These are phyloP conservation scores for Norana najaformis DNA, from an alignment of 2,888 invertebrate species.

Conservation along the genomic window DNA sequence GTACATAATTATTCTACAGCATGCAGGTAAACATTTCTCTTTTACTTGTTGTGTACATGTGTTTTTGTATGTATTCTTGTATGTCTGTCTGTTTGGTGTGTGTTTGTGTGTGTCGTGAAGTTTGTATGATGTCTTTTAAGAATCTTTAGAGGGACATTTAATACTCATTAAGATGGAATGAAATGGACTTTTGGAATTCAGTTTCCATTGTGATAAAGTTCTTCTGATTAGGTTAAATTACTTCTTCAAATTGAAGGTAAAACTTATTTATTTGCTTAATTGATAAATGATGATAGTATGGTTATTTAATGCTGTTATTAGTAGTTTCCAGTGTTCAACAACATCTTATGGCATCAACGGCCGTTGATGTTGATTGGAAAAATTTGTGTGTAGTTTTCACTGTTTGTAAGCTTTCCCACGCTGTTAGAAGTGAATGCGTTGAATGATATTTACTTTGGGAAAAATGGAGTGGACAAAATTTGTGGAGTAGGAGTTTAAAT, in stretches of 20 bases:
- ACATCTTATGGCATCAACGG: too few relatives aligned
- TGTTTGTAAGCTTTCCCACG: neutral
- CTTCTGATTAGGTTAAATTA: neutral
- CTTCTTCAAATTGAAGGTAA: neutral
- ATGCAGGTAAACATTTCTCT: neutral
- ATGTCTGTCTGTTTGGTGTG: neutral
- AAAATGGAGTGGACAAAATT: neutral
- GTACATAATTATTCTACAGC: neutral
- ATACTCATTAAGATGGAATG: too few relatives aligned
- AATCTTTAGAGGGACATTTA: neutral
- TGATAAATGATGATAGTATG: neutral
- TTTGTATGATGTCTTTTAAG: too few relatives aligned
- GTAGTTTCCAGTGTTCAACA: too few relatives aligned
- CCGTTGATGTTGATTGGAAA: too few relatives aligned
- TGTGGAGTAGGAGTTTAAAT: neutral
- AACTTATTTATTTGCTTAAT: neutral
- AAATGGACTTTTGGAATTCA: neutral
- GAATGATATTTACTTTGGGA: too few relatives aligned
- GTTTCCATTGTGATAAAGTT: neutral
- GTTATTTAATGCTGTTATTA: too few relatives aligned
- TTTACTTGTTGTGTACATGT: too few relatives aligned
- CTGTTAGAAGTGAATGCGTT: neutral
- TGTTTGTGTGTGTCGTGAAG: neutral
- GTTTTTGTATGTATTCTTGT: too few relatives aligned
- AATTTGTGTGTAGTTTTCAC: too few relatives aligned